Base-by-base conservation (phyloP, 2,888 invertebrate genomes). In the Agelastica alni region DNA sequence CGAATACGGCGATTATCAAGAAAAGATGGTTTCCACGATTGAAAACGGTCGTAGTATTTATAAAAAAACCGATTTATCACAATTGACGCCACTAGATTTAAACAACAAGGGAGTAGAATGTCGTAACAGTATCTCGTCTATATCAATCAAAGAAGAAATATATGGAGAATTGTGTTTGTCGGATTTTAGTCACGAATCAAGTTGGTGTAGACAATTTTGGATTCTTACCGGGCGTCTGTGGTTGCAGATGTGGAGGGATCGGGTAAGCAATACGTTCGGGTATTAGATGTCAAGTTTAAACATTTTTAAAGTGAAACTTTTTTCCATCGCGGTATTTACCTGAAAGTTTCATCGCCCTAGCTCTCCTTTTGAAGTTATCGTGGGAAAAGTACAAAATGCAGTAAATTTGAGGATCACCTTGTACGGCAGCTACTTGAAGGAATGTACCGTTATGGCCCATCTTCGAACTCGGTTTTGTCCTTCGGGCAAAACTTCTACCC, bases 1-100 rank as follows among this genome's bases (percentile, higher is more conserved):
- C 0, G 92, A 92, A 75, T 92, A 92, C 67, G 92, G 92, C 0
- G 80, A 83, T 9, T 84, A 83, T 64, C 80, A 84, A 2, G 86
- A 89, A 13, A 79, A 77, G 65, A 87, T 92, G 87, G 83, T 88
- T 0, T 72, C 81, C 3, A 81, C 82, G 0, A 81, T 88, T 0
- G 86, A 87, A 44, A 87, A 89, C 70, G 88, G 88, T 0, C 79
- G 80, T 58, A 54, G 28, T n/a, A 44, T 34, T 28, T 65, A 55
- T 32, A 59, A 37, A 17, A 20, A 37, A 28, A 78, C 63, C 64
- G 18, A 31, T 32, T 30, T 45, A 9, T 39, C 42, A 20, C 13
- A 9, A 13, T 10, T 41, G 10, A n/a, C 13, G 10, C 14, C 16
- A 26, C 17, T 13, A 30, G 49, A 45, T 56, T 42, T 46, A 7